Conservation (phyloP, 2,888 invertebrate genomes). For the Leptothorax acervorum region DNA sequence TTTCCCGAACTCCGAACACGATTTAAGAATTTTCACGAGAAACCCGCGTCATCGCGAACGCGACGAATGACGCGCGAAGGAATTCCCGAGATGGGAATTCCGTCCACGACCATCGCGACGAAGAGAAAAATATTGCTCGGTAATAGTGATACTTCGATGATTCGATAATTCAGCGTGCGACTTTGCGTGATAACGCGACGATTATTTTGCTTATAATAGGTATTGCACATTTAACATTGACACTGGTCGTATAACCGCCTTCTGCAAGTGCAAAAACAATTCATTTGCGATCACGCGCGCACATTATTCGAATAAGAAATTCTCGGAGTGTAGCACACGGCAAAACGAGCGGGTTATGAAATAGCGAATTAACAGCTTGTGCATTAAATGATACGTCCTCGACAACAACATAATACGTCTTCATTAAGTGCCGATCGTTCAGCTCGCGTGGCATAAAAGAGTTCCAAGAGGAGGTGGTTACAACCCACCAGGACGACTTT, state of each 20-base stretch:
- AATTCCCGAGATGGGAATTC: slow-evolving; percentile 5
- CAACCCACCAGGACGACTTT: slow-evolving; percentile 65
- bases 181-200: neutral
- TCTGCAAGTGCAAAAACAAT: neutral
- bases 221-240: slow-evolving; percentile 11
- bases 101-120: neutral
- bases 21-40: slow-evolving; percentile 37
- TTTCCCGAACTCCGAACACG: slow-evolving; percentile 5
- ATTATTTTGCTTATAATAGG: neutral
- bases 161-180: neutral
- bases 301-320: neutral
- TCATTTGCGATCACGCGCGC: neutral
- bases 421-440: slow-evolving; percentile 74
- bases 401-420: slow-evolving; percentile 75
- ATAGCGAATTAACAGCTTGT: slow-evolving; percentile 53
- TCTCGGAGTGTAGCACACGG: neutral
- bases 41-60: slow-evolving; percentile 10
- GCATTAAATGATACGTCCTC: slow-evolving; percentile 76
- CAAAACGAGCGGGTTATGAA: slow-evolving; percentile 22
- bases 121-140: neutral
- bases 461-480: slow-evolving; percentile 49
- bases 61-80: neutral
- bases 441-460: slow-evolving; percentile 75
- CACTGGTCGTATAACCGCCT: neutral
- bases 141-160: neutral